A percentile compares a stretch with the other conserved stretches of the same genome.
Conservation (phyloP, 2,797 vertebrate genomes). For the Pelodytes ibericus region DNA sequence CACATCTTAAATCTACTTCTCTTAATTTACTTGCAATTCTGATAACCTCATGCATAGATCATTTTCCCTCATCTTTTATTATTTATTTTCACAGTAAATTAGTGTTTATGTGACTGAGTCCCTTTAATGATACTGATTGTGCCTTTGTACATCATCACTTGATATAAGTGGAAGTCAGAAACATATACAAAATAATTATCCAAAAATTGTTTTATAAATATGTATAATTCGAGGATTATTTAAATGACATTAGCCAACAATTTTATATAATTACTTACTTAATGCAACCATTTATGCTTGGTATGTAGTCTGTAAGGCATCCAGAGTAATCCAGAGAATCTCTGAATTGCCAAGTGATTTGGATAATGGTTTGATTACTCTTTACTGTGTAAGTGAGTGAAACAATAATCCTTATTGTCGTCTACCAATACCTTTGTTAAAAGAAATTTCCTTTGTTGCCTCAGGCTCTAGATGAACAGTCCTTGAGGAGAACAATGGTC, state of each 20-base stretch:
- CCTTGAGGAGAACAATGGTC: slow-evolving; percentile 31
- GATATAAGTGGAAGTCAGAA: no score
- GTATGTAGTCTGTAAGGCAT: slow-evolving; percentile 29
- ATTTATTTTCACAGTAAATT: no score
- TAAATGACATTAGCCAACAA: background rate
- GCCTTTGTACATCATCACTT: no score
- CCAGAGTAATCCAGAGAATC: background rate
- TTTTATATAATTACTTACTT: background rate
- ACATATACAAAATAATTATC: no score
- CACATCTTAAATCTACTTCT: no score
- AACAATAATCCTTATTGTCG: slow-evolving; percentile 58
- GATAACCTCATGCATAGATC: no score
- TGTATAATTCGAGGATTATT: background rate
- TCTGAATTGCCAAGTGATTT: slow-evolving; percentile 27
- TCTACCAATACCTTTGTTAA: slow-evolving; percentile 35
- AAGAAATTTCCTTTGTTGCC: slow-evolving; percentile 55
- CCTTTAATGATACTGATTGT: no score
- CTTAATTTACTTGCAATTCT: no score
- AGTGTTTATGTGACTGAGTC: no score
- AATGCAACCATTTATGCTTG: background rate
- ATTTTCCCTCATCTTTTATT: no score
- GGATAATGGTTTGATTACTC: slow-evolving; percentile 59
- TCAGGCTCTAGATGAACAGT: slow-evolving; percentile 33
- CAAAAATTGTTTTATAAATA: no score
- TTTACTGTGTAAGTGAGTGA: slow-evolving; percentile 34